Conservation (phyloP, 2,888 invertebrate species). For the Aleiodes alternator region DNA sequence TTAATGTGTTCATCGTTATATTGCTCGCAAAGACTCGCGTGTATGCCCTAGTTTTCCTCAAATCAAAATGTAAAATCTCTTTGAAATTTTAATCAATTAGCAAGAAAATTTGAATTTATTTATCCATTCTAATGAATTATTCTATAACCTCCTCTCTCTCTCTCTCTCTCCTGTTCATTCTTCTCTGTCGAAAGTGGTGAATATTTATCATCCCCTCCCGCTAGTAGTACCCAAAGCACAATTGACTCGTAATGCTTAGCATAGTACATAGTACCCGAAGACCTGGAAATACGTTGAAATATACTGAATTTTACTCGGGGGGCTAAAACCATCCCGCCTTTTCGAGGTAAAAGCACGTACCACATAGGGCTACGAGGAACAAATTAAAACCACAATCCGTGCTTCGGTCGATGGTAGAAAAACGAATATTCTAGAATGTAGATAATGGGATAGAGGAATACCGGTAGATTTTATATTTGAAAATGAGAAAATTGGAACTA, state of each 20-base stretch:
- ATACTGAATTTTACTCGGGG: conserved; percentile 33
- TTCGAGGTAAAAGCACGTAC: conserved; percentile 46
- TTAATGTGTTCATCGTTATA: too few species aligned
- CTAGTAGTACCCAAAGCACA: neutral
- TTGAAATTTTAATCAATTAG: too few species aligned
- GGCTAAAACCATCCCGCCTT: conserved; percentile 29
- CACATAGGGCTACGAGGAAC: conserved; percentile 34
- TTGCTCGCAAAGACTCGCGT: too few species aligned
- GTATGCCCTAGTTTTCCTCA: too few species aligned
- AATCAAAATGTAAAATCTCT: too few species aligned
- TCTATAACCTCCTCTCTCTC: neutral
- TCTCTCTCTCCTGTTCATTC: too few species aligned
- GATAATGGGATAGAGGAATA: conserved; percentile 38
- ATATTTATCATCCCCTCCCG: conserved; percentile 35
- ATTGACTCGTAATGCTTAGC: conserved; percentile 42
- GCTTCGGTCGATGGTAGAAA: conserved; percentile 33
- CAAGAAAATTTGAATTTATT: too few species aligned
- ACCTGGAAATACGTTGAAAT: conserved; percentile 41
- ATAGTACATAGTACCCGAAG: conserved; percentile 31
- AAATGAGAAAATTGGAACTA: conserved; percentile 16
- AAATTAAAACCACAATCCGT: conserved; percentile 48
- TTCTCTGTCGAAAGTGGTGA: conserved; percentile 15
- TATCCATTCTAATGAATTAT: conserved; percentile 19
- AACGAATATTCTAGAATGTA: conserved; percentile 43
- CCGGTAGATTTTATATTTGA: conserved; percentile 16